A percentile compares a stretch with the other conserved stretches of the same genome.
These are phyloP conservation scores for Chinchilla lanigera DNA, from an alignment of 2,113 vertebrate species.

Conservation along the genomic window DNA sequence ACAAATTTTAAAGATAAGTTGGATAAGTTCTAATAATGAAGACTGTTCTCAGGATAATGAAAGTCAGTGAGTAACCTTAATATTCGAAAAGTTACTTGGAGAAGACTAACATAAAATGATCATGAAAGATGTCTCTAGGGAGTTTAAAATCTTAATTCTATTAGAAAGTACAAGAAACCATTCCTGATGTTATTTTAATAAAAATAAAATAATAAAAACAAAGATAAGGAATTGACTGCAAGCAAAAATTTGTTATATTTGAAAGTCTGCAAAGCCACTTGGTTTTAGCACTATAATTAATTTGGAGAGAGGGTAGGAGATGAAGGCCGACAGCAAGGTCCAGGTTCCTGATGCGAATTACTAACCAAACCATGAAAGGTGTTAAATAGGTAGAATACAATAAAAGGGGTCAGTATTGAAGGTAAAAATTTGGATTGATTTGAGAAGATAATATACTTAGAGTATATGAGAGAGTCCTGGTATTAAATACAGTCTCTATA, in stretches of 20 bases:
- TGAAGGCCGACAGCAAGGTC: background rate
- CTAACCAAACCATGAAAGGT: background rate
- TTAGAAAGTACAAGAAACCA: background rate
- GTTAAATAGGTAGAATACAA: background rate
- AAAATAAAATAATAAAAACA: background rate
- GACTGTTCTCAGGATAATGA: background rate
- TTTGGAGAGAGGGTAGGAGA: background rate
- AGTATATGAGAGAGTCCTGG: background rate
- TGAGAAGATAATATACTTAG: background rate
- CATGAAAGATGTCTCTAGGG: background rate
- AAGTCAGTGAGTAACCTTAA: background rate
- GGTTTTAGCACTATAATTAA: background rate
- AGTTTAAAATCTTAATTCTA: background rate
- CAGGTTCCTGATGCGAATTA: background rate
- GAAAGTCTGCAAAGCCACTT: background rate
- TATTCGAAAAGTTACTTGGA: background rate
- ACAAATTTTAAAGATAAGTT: background rate
- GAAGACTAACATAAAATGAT: background rate
- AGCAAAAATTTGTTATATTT: background rate
- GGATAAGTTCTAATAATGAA: background rate
- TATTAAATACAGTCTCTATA: background rate
- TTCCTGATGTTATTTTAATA: background rate
- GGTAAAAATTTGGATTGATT: background rate
- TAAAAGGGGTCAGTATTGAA: background rate
- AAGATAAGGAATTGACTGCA: background rate